Percentiles rank a stretch among this genome's conserved stretches.
Evolutionary conservation across 2,888 invertebrate genomes (phyloP).

Genomic region (Ormyrus thymus): DNA sequence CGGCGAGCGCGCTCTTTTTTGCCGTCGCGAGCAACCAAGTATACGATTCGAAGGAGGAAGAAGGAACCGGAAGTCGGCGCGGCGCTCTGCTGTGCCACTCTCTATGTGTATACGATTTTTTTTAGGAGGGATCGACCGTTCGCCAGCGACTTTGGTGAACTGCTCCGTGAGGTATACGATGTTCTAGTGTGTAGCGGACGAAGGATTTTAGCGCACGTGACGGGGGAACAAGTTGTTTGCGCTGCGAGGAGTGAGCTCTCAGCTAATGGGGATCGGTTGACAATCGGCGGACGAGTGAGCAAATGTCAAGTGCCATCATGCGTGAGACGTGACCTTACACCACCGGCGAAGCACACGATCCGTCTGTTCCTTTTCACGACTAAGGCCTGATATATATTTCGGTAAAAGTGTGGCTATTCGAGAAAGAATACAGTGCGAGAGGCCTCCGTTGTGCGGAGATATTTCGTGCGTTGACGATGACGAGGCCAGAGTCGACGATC

Average conservation of each 20-base stretch:
- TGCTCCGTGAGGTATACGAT: background rate
- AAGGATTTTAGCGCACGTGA: constrained; percentile 8
- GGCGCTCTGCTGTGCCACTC: background rate
- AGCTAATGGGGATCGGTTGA: background rate
- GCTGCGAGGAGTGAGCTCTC: background rate
- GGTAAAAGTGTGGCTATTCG: constrained; percentile 17
- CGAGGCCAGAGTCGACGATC: constrained; percentile 22
- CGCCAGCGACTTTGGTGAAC: background rate
- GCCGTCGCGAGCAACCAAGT: background rate
- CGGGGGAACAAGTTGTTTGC: constrained; percentile 9
- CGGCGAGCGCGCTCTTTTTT: no score
- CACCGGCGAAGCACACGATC: no score
- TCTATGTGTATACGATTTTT: constrained; percentile 28
- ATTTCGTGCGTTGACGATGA: constrained; percentile 29
- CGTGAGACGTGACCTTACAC: constrained; percentile 30
- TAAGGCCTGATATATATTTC: no score
- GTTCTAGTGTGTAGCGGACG: background rate
- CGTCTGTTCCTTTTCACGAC: no score
- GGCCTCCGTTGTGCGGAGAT: background rate
- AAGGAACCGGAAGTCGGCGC: background rate
- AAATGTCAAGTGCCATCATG: constrained; percentile 8
- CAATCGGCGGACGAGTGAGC: background rate
- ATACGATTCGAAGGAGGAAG: background rate
- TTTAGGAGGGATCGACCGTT: background rate
- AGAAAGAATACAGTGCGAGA: background rate